Evolutionary conservation across 1,140 invertebrate genomes (phyloP), one percentile per base, ranked within the genome.

Genomic region (Drosophila subobscura): DNA sequence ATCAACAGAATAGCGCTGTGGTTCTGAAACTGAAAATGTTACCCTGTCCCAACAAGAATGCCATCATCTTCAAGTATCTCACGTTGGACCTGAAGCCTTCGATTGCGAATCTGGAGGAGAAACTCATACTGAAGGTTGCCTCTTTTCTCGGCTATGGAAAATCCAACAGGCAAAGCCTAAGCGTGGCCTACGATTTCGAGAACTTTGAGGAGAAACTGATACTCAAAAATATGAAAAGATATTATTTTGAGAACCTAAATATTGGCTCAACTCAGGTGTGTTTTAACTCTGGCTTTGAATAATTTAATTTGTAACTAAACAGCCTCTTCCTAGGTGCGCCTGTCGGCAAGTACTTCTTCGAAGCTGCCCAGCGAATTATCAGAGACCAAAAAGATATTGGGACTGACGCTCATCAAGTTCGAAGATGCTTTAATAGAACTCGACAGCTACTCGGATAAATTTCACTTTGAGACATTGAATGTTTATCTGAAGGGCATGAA

Each of bases 351-450:
- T 20, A 98, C 97, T 7, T 94, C 96, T 0, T 95, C 94, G 60
- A 97, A 97, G 90, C 89, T 99, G 51, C 93, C 95, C 1, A 89
- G 93, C 1, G 94, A 96, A 78, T 93, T 99, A 49, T 93, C 94
- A 64, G 92, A 93, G 53, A 95, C 99, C 5, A 99, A 99, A 92
- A 94, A 95, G 64, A 95, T 96, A 70, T 92, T 98, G 37, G 96
- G 97, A 1, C 93, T 99, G 4, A 97, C 96, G 23, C 92, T 99
- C 5, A 97, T 99, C 37, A 96, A 96, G 77, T 99, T 99, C 92
- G 98, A 99, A 93, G 98, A 99, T 92, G 98, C 98, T 2, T 94
- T 95, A 10, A 97, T 99, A 22, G 96, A 98, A 77, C 92, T 99
- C 40, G 96, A 98, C 91, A 95, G 96, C 1, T 99, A 97, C 91